Evolutionary conservation across 2,113 vertebrate genomes (phyloP).

Genomic region (Bagarius yarrelli): DNA sequence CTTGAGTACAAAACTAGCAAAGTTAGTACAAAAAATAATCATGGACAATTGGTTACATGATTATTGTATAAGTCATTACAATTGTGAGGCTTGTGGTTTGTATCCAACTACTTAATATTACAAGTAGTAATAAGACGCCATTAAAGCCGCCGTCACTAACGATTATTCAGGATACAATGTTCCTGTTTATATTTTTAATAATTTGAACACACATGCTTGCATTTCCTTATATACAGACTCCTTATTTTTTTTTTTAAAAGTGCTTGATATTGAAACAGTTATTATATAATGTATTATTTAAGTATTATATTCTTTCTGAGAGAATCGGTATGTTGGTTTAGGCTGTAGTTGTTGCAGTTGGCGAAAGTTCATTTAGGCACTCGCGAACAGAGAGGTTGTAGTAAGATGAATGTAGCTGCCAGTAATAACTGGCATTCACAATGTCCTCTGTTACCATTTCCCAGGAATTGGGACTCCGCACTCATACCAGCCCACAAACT

Average conservation of each 20-base stretch:
- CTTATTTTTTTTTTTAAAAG: constrained; percentile 63
- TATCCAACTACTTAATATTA: constrained; percentile 4
- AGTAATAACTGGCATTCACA: constrained; percentile 45
- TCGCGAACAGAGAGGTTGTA: constrained; percentile 50
- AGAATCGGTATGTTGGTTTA: constrained; percentile 64
- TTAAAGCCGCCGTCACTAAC: constrained; percentile 29
- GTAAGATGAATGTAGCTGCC: constrained; percentile 54
- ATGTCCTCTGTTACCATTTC: constrained; percentile 82
- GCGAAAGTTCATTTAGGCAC: constrained; percentile 63
- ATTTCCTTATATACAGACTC: constrained; percentile 78
- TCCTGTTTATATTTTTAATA: constrained; percentile 53
- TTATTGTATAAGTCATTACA: constrained; percentile 29
- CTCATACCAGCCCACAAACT: constrained; percentile 97
- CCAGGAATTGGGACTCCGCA: constrained; percentile 95
- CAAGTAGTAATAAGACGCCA: constrained; percentile 34
- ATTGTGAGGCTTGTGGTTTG: constrained; percentile 54
- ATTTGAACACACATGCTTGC: constrained; percentile 67
- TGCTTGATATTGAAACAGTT: constrained; percentile 70
- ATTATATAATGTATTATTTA: constrained; percentile 55
- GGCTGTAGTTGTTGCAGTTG: constrained; percentile 59
- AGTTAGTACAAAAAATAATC: constrained; percentile 55
- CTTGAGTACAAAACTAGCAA: constrained; percentile 52
- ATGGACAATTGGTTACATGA: constrained; percentile 45
- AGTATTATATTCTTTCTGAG: constrained; percentile 72
- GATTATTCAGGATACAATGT: constrained; percentile 53